Evolutionary conservation across 2,888 invertebrate genomes (phyloP), one percentile per base, ranked within the genome.

Genomic region (Eremobia ochroleuca): DNA sequence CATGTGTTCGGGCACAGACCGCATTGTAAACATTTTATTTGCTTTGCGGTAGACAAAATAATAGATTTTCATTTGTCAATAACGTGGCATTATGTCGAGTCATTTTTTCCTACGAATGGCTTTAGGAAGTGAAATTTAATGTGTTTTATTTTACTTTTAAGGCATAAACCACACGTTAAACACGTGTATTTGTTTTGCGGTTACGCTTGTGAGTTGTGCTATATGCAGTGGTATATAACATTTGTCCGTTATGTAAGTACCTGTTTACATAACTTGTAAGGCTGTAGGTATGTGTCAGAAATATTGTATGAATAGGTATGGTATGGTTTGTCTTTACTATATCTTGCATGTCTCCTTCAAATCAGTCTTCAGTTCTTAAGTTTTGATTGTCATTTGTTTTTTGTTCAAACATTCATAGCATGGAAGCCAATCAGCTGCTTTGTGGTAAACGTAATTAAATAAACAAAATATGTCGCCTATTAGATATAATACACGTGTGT

Each of bases 151-250:
- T 49, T 25, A 61, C 49, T 59, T 49, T 11, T 21, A 55, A 58
- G 6, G 9, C 31, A 34, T 31, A 37, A 6, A 70, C 34, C 15
- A 49, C 58, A 59, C 4, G 25, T 40, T 37, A 31, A 31, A 28
- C 58, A 67, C 46, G 31, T 81, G 40, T 58, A 76, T 76, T 79
- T 65, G n/a, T 76, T 82, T 65, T 59, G 82, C 34, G 58, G 78
- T 52, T 65, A 49, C 4, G 13, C 62, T 58, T 75, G 43, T 65
- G 40, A 3, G 11, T 40, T 61, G 15, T 64, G 46, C 25, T 58
- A 9, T 21, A 43, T n/a, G 11, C 52, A 40, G 31, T 25, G 62
- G 62, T 64, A 31, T n/a, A 25, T 43, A 55, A 46, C 25, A 49
- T 58, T 58, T 18, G 40, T 34, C 18, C 34, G 49, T 76, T 82